Conservation (phyloP, 2,888 invertebrate species). For the Acleris literana region DNA sequence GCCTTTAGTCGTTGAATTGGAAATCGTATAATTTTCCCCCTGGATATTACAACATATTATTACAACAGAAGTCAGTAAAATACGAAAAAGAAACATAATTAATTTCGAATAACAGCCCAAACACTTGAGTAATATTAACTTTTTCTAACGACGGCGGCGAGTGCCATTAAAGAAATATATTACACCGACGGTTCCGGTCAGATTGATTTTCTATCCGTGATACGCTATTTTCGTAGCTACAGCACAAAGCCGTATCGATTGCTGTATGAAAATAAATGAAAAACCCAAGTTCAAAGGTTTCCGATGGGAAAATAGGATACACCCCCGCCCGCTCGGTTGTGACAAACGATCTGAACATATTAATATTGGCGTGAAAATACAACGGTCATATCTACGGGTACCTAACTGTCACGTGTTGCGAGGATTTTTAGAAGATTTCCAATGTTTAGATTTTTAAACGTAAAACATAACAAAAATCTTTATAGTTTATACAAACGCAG, state of each 20-base stretch:
- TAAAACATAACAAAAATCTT: too few species aligned
- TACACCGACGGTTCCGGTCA: conserved; percentile 20
- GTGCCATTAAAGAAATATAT: conserved; percentile 32
- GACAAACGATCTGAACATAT: conserved; percentile 3
- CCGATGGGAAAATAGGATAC: neutral
- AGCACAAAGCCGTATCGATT: conserved; percentile 23
- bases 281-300: conserved; percentile 12
- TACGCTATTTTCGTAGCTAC: conserved; percentile 22
- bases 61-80: neutral
- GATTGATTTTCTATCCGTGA: conserved; percentile 23
- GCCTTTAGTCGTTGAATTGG: too few species aligned
- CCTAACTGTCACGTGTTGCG: too few species aligned
- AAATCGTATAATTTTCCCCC: too few species aligned
- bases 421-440: too few species aligned
- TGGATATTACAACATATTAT: too few species aligned
- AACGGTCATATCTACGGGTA: too few species aligned
- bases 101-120: conserved; percentile 4
- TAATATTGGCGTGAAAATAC: too few species aligned
- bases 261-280: conserved; percentile 21
- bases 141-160: conserved; percentile 17
- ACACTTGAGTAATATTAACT: conserved; percentile 7
- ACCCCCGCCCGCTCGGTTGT: neutral
- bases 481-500: neutral
- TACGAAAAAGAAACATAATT: neutral
- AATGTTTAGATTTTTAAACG: too few species aligned